Base-by-base conservation (phyloP, 2,888 invertebrate genomes). In the Synanthedon tipuliformis region DNA sequence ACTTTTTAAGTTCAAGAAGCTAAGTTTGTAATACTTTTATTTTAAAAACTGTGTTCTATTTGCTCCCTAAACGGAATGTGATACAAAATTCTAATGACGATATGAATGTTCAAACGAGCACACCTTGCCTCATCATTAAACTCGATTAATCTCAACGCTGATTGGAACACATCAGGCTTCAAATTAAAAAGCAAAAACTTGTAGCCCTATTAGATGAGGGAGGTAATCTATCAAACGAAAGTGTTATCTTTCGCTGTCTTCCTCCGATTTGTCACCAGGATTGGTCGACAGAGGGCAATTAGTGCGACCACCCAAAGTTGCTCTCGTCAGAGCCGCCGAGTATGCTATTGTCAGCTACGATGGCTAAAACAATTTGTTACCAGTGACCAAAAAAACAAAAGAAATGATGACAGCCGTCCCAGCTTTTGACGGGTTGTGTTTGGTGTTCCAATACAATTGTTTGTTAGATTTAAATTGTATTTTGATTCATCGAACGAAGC, bases 251-350 rank as follows among this genome's bases (percentile, higher is more conserved):
- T 67, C 59, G 63, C 63, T 61, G 64, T 59, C 65, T 57, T 58
- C 61, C 56, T 59, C 65, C 65, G 69, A 78, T 76, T 77, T 76
- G 75, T 76, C 76, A 75, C 65, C 64, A 64, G 60, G 58, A 57
- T 55, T 59, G 59, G 62, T 58, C 61, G 67, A 68, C 70, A 66
- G 58, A 61, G 58, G 57, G 71, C 77, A 78, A 77, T 76, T 78
- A 78, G 71, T 61, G 60, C 52, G 65, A 73, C 77, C 79, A 78
- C 77, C 78, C 78, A 75, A 59, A 58, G 60, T 40, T 56, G 53
- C 58, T 52, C 57, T 57, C 59, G 61, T 61, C 61, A 72, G 62
- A 63, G 59, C 59, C 64, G 55, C 55, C 59, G 62, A 59, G 61
- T 64, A 62, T 58, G 59, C 56, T 60, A 57, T 62, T 65, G 69